Conservation (phyloP, 2,113 vertebrate species). For the Malurus cyaneus region DNA sequence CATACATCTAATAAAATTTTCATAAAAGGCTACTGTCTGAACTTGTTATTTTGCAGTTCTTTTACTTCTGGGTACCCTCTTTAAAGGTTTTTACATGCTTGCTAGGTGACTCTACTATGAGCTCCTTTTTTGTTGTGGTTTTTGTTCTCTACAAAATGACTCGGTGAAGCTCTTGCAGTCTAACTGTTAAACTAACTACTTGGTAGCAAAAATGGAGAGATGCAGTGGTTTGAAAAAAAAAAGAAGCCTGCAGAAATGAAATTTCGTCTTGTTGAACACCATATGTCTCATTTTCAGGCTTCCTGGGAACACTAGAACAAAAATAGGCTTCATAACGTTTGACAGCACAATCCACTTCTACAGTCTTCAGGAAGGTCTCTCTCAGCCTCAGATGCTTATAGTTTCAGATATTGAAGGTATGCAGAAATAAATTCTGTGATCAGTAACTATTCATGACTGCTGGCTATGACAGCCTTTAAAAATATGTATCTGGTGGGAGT, state of each 20-base stretch:
- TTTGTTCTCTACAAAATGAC: neutral
- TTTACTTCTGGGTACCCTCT: neutral
- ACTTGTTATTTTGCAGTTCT: neutral
- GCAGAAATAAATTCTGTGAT: neutral
- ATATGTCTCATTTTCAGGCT: conserved; percentile 80
- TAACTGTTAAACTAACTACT: neutral
- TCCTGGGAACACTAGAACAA: conserved; percentile 94
- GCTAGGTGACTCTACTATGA: neutral
- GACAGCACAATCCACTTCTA: conserved; percentile 99
- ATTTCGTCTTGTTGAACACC: conserved; percentile 47
- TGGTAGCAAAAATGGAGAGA: neutral
- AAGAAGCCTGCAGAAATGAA: neutral
- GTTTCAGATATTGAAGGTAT: conserved; percentile 97
- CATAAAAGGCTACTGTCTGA: neutral
- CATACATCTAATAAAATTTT: neutral
- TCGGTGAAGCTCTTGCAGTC: neutral
- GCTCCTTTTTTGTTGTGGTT: neutral
- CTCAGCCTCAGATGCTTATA: conserved; percentile 97
- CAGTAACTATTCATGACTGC: neutral
- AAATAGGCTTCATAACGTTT: conserved; percentile 96
- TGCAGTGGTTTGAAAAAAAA: neutral
- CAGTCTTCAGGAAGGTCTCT: conserved; percentile 96
- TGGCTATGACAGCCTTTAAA: neutral
- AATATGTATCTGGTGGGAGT: neutral
- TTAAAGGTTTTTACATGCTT: neutral